Evolutionary conservation across 2,113 vertebrate species (phyloP).

Genomic region (Melanotaenia duboulayi): DNA sequence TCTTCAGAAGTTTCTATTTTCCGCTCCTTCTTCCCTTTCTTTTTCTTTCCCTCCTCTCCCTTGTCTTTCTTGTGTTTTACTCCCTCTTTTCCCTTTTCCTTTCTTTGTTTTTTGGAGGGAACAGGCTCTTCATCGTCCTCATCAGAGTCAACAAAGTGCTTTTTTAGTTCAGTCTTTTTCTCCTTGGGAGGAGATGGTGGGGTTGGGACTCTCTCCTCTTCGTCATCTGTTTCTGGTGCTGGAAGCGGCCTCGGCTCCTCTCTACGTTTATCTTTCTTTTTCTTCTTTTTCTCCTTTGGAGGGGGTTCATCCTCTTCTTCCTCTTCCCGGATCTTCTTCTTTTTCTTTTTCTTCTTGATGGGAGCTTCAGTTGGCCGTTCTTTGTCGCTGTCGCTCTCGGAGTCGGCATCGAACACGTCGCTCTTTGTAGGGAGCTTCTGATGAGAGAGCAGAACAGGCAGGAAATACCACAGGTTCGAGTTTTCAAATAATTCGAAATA

Average conservation of each 20-base stretch:
- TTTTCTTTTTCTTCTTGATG: constrained; percentile 89
- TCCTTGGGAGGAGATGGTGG: constrained; percentile 82
- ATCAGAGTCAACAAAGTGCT: constrained; percentile 73
- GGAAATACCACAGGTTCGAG: background rate
- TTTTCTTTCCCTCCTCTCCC: constrained; percentile 84
- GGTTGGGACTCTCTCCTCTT: constrained; percentile 73
- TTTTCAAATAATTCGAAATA: background rate
- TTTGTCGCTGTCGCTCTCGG: constrained; percentile 88
- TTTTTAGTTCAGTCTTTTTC: constrained; percentile 83
- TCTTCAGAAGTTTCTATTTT: constrained; percentile 78
- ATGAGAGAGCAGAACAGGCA: background rate
- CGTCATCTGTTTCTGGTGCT: constrained; percentile 86
- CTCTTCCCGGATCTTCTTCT: constrained; percentile 74
- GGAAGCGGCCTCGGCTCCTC: constrained; percentile 88
- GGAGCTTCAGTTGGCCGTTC: constrained; percentile 82
- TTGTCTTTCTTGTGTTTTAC: constrained; percentile 81
- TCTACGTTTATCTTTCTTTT: constrained; percentile 82
- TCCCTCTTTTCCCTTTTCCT: constrained; percentile 87
- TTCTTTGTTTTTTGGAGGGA: constrained; percentile 89
- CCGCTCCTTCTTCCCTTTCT: constrained; percentile 68
- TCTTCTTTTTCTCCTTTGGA: constrained; percentile 83
- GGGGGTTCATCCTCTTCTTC: constrained; percentile 84
- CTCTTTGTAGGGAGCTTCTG: constrained; percentile 87
- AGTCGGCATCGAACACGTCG: constrained; percentile 92
- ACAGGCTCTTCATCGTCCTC: constrained; percentile 85